Percentiles rank a stretch among this genome's conserved stretches.
These are phyloP conservation scores for Polymixis flavicincta DNA, from an alignment of 2,888 invertebrate species.

Conservation along the genomic window DNA sequence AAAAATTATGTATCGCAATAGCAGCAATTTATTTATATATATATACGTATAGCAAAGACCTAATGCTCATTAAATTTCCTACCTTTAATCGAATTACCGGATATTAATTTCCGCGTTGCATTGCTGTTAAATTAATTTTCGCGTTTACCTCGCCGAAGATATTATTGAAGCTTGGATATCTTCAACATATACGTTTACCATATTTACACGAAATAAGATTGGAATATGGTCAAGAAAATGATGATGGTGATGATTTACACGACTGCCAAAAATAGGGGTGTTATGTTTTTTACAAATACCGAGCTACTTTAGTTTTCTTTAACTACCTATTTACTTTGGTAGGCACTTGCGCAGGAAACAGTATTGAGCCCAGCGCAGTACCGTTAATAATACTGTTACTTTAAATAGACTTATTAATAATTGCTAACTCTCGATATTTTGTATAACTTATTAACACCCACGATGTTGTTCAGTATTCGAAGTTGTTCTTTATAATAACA, in stretches of 20 bases:
- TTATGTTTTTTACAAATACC: too few species aligned
- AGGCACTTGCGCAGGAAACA: background rate
- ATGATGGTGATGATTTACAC: background rate
- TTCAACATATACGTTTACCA: background rate
- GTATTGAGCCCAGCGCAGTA: background rate
- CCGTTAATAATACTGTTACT: conserved; percentile 39
- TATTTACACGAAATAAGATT: background rate
- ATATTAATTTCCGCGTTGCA: conserved; percentile 5
- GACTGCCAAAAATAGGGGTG: background rate
- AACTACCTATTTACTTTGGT: too few species aligned
- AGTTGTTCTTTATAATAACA: conserved; percentile 25
- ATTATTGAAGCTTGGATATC: background rate
- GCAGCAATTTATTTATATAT: background rate
- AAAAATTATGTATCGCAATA: background rate
- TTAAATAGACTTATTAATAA: conserved; percentile 6
- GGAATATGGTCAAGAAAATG: background rate
- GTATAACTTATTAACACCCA: conserved; percentile 33
- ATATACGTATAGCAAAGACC: too few species aligned
- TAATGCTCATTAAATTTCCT: conserved; percentile 10
- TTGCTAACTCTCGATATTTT: conserved; percentile 22
- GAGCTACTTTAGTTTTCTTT: background rate
- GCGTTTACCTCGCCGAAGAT: background rate
- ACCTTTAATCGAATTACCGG: background rate
- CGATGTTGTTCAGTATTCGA: background rate
- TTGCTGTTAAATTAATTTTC: conserved; percentile 17